Evolutionary conservation across 1,140 invertebrate species (phyloP), one percentile per base, ranked within the genome.

Genomic region (Pinna nobilis): DNA sequence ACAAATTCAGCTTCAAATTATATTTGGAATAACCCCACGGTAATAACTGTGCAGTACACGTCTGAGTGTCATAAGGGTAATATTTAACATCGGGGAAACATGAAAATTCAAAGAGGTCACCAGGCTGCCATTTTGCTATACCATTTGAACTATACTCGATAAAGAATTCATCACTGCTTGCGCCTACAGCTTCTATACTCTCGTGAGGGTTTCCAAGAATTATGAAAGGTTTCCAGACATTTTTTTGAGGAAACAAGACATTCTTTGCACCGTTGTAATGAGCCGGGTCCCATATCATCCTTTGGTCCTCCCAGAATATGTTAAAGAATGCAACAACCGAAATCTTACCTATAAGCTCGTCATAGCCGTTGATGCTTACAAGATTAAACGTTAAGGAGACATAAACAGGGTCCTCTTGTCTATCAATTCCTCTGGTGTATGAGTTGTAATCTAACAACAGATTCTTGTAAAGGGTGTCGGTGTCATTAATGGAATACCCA

Each of bases 11-110:
- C 13, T 20, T 39, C n/a, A 69, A 35, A 39, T 69, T 53, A 23
- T 18, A 9, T 13, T 18, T 4, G 7, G 35, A 11, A 39, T 69
- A 69, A n/a, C 37, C 66, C 66, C 66, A 69, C 18, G 53, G 15
- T 15, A 69, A 39, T 7, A 30, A 69, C 2, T 25, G 15, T 32
- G 59, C 7, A 18, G n/a, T 13, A 44, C 66, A 69, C 13, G 37
- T n/a, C 66, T 69, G 66, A 3, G 18, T 55, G 37, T 69, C 66
- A 23, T 57, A 69, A 15, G 66, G 66, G 37, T 69, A 69, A 28
- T 32, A 30, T 0, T 41, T 37, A 20, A 69, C 39, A 23, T 69
- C 64, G 15, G 64, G 47, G 41, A 37, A 37, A 39, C 64, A 67
- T 23, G 64, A 4, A 9, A 50, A 15, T 13, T 30, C 55, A 30